These are phyloP conservation scores for Rana temporaria DNA, from an alignment of 2,113 vertebrate genomes.

Conservation along the genomic window DNA sequence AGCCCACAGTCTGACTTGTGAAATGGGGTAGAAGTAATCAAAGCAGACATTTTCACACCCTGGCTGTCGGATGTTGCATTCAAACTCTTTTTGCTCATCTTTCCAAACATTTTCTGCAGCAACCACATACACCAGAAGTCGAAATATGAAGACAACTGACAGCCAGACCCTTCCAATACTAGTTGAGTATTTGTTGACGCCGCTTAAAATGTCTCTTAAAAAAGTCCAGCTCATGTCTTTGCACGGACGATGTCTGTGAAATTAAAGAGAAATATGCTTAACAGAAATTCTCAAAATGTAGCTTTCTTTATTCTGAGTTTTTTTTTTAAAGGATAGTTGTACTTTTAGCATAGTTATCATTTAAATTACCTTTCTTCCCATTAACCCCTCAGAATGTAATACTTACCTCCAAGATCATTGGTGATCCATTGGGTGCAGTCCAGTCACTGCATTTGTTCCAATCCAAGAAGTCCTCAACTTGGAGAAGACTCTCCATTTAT, in stretches of 20 bases:
- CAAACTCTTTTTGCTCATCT: conserved; percentile 82
- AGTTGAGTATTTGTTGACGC: conserved; percentile 88
- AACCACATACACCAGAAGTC: conserved; percentile 82
- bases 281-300: too few species aligned
- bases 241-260: conserved; percentile 61
- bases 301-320: too few species aligned
- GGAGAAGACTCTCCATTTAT: too few species aligned
- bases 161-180: conserved; percentile 84
- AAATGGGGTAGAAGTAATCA: conserved; percentile 88
- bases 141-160: conserved; percentile 81
- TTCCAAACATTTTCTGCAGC: conserved; percentile 89
- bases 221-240: conserved; percentile 84
- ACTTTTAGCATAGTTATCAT: too few species aligned
- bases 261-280: conserved; percentile 49
- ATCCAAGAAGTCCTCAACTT: too few species aligned
- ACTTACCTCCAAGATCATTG: too few species aligned
- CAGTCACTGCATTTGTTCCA: too few species aligned
- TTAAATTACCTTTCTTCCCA: too few species aligned
- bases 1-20: conserved; percentile 86
- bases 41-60: conserved; percentile 90
- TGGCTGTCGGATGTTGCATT: conserved; percentile 84
- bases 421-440: too few species aligned
- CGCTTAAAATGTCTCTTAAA: conserved; percentile 81
- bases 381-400: too few species aligned
- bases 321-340: too few species aligned